Conservation (phyloP, 2,888 invertebrate genomes). For the Pristionchus mayeri region DNA sequence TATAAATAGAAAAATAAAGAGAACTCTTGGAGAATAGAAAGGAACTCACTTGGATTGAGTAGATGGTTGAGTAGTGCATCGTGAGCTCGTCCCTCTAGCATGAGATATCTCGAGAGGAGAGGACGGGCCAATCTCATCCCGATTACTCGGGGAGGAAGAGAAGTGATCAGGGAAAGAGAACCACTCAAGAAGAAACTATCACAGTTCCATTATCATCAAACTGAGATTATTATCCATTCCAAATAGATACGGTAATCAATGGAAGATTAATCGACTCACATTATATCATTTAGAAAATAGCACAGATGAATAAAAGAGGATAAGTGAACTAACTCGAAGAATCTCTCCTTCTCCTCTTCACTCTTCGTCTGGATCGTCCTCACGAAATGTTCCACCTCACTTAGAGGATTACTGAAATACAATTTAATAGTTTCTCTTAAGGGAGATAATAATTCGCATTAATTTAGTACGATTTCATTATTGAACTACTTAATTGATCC, state of each 20-base stretch:
- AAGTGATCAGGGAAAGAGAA: neutral
- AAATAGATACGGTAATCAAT: neutral
- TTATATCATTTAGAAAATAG: too few relatives aligned
- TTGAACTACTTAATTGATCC: too few relatives aligned
- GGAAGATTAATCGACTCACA: neutral
- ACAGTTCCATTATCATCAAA: too few relatives aligned
- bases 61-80: neutral
- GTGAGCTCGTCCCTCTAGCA: constrained; percentile 38
- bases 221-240: neutral
- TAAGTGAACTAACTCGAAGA: constrained; percentile 46
- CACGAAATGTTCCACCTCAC: constrained; percentile 39
- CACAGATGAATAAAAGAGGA: too few relatives aligned
- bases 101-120: constrained; percentile 48
- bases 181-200: too few relatives aligned
- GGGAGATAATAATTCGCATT: neutral
- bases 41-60: constrained; percentile 24
- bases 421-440: neutral
- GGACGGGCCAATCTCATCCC: constrained; percentile 34
- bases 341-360: constrained; percentile 47
- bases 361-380: constrained; percentile 46
- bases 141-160: constrained; percentile 48
- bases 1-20: too few relatives aligned
- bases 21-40: too few relatives aligned
- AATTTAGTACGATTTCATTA: too few relatives aligned
- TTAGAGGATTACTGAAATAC: constrained; percentile 48